phyloP scores from a whole-genome alignment of 35 echinoderm and acorn worm species.

The Ophioderma brevispina region DNA sequence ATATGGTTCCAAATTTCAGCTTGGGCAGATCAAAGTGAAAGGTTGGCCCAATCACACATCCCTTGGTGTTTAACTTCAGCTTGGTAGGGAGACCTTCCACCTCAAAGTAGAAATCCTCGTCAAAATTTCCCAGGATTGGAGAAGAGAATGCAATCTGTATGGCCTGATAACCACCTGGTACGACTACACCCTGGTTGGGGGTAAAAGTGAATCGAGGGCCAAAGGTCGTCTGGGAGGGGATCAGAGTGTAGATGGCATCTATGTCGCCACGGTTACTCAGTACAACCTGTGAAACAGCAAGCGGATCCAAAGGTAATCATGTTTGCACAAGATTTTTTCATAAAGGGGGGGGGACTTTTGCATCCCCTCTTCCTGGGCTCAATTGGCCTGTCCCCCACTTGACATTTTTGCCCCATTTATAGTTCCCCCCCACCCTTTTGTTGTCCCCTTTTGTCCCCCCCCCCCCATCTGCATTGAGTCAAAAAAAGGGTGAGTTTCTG shows the following conservation, averaged over 20 bases:
- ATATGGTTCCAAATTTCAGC: conserved; percentile 92
- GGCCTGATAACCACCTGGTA: conserved; percentile 85
- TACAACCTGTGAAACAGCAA: conserved; percentile 75
- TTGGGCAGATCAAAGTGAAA: conserved; percentile 97
- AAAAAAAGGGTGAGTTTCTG: too few relatives aligned
- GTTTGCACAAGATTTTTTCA: too few relatives aligned
- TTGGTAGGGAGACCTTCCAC: conserved; percentile 82
- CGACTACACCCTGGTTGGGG: conserved; percentile 75
- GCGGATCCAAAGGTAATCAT: too few relatives aligned
- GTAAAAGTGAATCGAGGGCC: conserved; percentile 85
- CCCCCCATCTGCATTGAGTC: too few relatives aligned
- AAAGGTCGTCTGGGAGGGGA: conserved; percentile 81
- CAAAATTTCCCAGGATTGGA: conserved; percentile 85
- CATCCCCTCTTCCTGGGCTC: too few relatives aligned
- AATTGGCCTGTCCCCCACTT: too few relatives aligned
- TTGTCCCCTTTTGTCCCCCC: too few relatives aligned
- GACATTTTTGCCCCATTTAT: too few relatives aligned
- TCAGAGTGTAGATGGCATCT: conserved; percentile 76
- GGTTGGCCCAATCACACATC: conserved; percentile 93
- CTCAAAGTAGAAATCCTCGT: conserved; percentile 81
- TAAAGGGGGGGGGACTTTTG: too few relatives aligned
- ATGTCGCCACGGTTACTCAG: conserved; percentile 94
- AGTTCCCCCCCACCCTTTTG: too few relatives aligned
- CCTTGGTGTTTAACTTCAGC: conserved; percentile 85
- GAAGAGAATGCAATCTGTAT: conserved; percentile 92